Evolutionary conservation across 2,797 vertebrate genomes (phyloP), one percentile per base, ranked within the genome.

Genomic region (Sebastes oblongus): DNA sequence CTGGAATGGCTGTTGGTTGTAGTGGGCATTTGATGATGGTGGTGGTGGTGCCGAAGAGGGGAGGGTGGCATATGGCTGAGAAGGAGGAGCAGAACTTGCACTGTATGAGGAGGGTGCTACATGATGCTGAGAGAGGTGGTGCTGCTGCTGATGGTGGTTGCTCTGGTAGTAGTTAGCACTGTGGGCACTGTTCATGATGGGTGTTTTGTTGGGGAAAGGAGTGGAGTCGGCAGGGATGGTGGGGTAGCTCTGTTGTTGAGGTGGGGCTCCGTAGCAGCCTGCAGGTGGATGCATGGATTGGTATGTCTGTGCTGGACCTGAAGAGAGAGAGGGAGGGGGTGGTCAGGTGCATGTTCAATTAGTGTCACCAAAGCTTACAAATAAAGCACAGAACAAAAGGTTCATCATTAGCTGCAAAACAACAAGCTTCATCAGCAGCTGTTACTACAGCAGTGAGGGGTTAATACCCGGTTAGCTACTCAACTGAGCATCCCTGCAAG

Each of bases 301-400:
- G 88, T 92, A 96, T 81, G 83, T 93, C 89, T 96, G 97, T 75
- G 94, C 92, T 67, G 97, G 96, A 92, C 97, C 98, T 99, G 91
- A 68, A 81, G 92, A 32, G 75, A 91, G 25, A 13, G 36, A 39
- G 36, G 34, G 13, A 56, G 7, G 8, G n/a, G 11, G 22, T 6
- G 2, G 9, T 7, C 56, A 32, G 13, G 1, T 4, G 2, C 10
- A 9, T 7, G 5, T 52, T 30, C 25, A 54, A 24, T 46, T 11
- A 56, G 13, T 9, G 27, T 27, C 27, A 27, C 27, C 27, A 27
- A 27, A 27, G 27, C 27, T 27, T 27, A 27, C 27, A 42, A 36
- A 62, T 29, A 24, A 42, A 69, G 52, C 5, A 13, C 3, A 46
- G 25, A 75, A 14, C 5, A 24, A 6, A 6, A 65, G 14, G 16